Conservation (phyloP, 1,140 invertebrate species). For the Spodoptera frugiperda region DNA sequence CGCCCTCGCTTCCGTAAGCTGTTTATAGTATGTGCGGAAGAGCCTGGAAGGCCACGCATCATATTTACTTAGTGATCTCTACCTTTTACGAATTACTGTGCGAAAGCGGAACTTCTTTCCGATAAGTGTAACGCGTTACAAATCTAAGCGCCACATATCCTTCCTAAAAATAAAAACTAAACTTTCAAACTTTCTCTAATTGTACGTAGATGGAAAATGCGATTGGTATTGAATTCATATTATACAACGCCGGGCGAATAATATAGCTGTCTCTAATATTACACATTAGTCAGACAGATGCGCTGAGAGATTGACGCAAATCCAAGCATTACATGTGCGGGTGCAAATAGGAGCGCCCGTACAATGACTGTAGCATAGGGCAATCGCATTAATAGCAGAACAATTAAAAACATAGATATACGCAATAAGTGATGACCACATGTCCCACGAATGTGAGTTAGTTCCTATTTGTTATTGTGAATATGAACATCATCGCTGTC, state of each 20-base stretch:
- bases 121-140: constrained; percentile 11
- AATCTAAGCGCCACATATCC: constrained; percentile 10
- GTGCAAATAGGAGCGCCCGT: constrained; percentile 52
- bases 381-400: constrained; percentile 53
- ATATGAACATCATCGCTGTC: constrained; percentile 38
- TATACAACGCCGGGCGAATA: not conserved
- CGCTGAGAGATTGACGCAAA: constrained; percentile 63
- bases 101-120: constrained; percentile 40
- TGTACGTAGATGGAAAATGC: constrained; percentile 12
- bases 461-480: constrained; percentile 47
- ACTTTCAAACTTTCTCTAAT: constrained; percentile 8
- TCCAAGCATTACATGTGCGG: constrained; percentile 53
- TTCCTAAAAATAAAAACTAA: not conserved
- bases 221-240: not conserved
- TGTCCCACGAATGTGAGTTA: constrained; percentile 51
- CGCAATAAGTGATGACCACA: constrained; percentile 57
- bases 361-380: constrained; percentile 42
- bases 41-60: constrained; percentile 68
- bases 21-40: constrained; percentile 80
- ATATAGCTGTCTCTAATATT: constrained; percentile 53
- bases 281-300: constrained; percentile 61
- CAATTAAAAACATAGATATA: constrained; percentile 54
- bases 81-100: constrained; percentile 33
- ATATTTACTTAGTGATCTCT: constrained; percentile 58
- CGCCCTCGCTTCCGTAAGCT: constrained; percentile 69